Evolutionary conservation across 2,113 vertebrate genomes (phyloP).

Genomic region (Barbus barbus): DNA sequence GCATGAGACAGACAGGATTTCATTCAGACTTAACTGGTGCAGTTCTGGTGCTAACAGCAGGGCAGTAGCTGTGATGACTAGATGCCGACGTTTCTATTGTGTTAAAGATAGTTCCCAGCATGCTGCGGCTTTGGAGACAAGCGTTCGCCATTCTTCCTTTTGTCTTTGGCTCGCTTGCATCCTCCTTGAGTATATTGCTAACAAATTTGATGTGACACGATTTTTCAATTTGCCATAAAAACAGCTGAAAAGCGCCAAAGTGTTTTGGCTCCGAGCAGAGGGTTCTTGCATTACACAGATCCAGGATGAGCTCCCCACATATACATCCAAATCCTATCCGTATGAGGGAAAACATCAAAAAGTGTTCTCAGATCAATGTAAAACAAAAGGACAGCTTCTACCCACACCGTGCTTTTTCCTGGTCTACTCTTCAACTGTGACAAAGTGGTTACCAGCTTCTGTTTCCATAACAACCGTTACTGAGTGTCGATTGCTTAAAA

Average conservation of each 20-base stretch:
- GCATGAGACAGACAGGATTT: slow-evolving; percentile 47
- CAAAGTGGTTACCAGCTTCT: slow-evolving; percentile 34
- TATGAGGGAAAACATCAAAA: slow-evolving; percentile 11
- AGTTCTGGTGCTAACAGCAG: slow-evolving; percentile 16
- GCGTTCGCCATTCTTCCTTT: background rate
- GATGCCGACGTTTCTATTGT: slow-evolving; percentile 33
- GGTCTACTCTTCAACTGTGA: slow-evolving; percentile 39
- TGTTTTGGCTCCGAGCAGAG: background rate
- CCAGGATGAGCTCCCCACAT: slow-evolving; percentile 1
- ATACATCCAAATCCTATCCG: background rate
- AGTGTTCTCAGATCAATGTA: slow-evolving; percentile 2
- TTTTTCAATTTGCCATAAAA: slow-evolving; percentile 24
- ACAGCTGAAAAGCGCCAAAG: background rate
- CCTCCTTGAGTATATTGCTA: background rate
- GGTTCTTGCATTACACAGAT: slow-evolving; percentile 13
- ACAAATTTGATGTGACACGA: slow-evolving; percentile 1
- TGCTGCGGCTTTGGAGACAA: slow-evolving; percentile 8
- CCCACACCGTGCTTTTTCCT: slow-evolving; percentile 34
- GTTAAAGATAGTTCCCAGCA: slow-evolving; percentile 33
- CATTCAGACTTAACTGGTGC: slow-evolving; percentile 48
- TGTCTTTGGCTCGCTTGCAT: slow-evolving; percentile 4
- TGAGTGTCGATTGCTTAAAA: slow-evolving; percentile 41
- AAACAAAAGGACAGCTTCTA: slow-evolving; percentile 35
- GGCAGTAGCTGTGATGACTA: slow-evolving; percentile 26
- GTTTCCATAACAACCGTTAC: slow-evolving; percentile 51